These are phyloP conservation scores for Drosophila tsacasi DNA, from an alignment of 1,140 invertebrate species.

Conservation along the genomic window DNA sequence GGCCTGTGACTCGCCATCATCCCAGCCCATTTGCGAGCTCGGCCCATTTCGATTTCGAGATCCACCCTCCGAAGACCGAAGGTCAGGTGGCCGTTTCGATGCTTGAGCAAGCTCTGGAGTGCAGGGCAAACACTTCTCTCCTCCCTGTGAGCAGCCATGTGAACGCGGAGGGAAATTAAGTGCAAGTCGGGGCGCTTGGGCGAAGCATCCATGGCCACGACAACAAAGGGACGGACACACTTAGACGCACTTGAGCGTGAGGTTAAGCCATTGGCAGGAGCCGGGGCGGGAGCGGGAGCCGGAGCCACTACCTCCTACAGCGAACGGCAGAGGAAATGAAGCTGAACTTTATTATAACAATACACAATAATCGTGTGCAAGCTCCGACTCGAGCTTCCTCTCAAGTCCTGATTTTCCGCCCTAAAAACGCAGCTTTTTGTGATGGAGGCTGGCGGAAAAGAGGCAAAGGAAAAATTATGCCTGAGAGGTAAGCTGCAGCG, in stretches of 20 bases:
- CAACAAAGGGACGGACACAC: slow-evolving; percentile 65
- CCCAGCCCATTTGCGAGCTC: neutral
- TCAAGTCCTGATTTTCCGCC: slow-evolving; percentile 17
- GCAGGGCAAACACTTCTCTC: slow-evolving; percentile 67
- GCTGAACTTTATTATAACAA: slow-evolving; percentile 81
- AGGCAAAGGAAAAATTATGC: slow-evolving; percentile 24
- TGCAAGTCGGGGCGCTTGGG: slow-evolving; percentile 43
- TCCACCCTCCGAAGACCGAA: slow-evolving; percentile 18
- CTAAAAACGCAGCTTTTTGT: neutral
- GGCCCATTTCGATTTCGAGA: neutral
- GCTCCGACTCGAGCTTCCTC: slow-evolving; percentile 20
- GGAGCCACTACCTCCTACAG: slow-evolving; percentile 14
- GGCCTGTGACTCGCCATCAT: neutral
- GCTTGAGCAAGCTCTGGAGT: slow-evolving; percentile 51
- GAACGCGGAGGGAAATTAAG: slow-evolving; percentile 69
- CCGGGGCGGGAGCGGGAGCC: neutral
- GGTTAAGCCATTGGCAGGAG: neutral
- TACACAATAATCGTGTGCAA: slow-evolving; percentile 64
- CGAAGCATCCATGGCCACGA: slow-evolving; percentile 26
- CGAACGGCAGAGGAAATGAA: slow-evolving; percentile 67
- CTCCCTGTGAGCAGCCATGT: slow-evolving; percentile 46
- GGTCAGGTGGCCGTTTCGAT: slow-evolving; percentile 46
- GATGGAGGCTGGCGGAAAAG: slow-evolving; percentile 47
- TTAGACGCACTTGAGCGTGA: slow-evolving; percentile 41
- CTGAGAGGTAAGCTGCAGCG: slow-evolving; percentile 39